Evolutionary conservation across 1,140 invertebrate species (phyloP).

Genomic region (Calephelis nemesis): DNA sequence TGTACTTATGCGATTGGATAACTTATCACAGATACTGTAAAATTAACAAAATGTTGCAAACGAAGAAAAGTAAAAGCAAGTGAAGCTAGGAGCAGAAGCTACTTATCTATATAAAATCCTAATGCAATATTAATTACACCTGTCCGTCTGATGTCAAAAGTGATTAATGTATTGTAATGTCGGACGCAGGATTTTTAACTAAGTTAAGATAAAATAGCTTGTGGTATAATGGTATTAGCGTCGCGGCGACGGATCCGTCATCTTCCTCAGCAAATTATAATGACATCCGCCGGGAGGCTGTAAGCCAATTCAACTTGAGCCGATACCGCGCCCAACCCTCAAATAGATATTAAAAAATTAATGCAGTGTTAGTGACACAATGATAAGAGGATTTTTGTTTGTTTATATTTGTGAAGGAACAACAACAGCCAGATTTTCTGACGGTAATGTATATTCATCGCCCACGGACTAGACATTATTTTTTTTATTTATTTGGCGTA

Average conservation of each 20-base stretch:
- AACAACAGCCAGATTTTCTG: too few relatives aligned
- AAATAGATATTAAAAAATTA: conserved; percentile 23
- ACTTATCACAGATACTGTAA: too few relatives aligned
- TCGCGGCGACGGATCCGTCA: conserved; percentile 65
- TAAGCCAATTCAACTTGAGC: conserved; percentile 63
- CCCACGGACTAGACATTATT: too few relatives aligned
- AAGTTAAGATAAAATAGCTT: conserved; percentile 78
- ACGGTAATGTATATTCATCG: too few relatives aligned
- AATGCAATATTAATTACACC: conserved; percentile 13
- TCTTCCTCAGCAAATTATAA: conserved; percentile 69
- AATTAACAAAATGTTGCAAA: too few relatives aligned
- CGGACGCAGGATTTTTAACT: conserved; percentile 76
- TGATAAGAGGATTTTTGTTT: neutral
- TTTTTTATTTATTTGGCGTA: too few relatives aligned
- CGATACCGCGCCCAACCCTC: conserved; percentile 39
- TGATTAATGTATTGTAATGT: conserved; percentile 71
- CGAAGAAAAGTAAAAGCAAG: too few relatives aligned
- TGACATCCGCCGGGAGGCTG: conserved; percentile 68
- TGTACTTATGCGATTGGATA: too few relatives aligned
- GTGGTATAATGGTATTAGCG: conserved; percentile 65
- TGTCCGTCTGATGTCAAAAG: conserved; percentile 52
- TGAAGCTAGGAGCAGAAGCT: too few relatives aligned
- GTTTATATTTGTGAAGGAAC: neutral
- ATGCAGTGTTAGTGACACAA: conserved; percentile 4
- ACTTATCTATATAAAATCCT: neutral